phyloP scores from a whole-genome alignment of 64 coral and sea anemone genomes.

The Montipora capricornis region DNA sequence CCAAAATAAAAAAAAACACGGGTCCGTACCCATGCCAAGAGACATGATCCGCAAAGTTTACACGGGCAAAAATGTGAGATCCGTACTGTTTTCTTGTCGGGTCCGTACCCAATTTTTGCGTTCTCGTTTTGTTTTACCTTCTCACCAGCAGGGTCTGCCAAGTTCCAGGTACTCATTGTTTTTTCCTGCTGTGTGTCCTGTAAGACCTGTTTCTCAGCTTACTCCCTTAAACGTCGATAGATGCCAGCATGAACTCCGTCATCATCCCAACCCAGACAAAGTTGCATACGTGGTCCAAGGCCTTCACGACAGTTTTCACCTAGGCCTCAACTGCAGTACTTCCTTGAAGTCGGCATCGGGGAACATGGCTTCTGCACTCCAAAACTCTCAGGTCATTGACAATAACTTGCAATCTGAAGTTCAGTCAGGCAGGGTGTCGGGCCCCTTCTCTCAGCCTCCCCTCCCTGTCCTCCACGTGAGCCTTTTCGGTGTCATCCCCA shows the following conservation, averaged over 20 bases:
- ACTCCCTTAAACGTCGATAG: background rate
- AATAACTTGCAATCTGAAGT: conserved; percentile 34
- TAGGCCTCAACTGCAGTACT: conserved; percentile 2
- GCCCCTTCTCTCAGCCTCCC: conserved; percentile 19
- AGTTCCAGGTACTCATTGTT: background rate
- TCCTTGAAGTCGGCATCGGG: conserved; percentile 1
- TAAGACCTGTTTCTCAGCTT: background rate
- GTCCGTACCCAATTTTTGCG: background rate
- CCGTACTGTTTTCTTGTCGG: background rate
- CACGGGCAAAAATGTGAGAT: background rate
- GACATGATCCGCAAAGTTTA: too few species aligned
- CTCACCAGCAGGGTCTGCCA: background rate
- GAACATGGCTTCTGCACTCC: conserved; percentile 34
- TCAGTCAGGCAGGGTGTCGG: conserved; percentile 16
- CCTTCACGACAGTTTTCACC: background rate
- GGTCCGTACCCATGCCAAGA: too few species aligned
- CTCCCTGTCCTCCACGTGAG: background rate
- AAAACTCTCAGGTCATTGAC: conserved; percentile 45
- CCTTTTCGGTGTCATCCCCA: conserved; percentile 38
- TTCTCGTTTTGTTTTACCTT: background rate
- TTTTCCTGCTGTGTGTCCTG: background rate
- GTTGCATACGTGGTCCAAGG: background rate
- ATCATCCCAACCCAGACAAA: background rate
- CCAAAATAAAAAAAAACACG: too few species aligned
- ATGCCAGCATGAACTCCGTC: background rate